Evolutionary conservation across 2,797 vertebrate species (phyloP), one percentile per base, ranked within the genome.

Genomic region (Etheostoma nigrum): DNA sequence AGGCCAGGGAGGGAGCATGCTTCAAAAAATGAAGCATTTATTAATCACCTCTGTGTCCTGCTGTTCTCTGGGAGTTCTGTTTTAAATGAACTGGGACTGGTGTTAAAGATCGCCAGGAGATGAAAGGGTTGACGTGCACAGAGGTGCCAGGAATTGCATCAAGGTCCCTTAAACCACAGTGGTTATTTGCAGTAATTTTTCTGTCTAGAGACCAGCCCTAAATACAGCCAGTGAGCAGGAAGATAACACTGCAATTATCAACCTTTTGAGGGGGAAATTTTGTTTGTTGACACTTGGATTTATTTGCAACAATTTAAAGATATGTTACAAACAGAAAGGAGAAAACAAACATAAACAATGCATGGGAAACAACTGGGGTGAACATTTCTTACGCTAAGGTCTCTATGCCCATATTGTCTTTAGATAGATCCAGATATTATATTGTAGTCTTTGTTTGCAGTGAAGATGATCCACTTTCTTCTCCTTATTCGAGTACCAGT

Each of bases 161-260:
- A 84, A 81, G 85, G 85, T 87, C 84, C 74, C 74, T 86, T 67
- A 84, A 89, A 86, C 76, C 78, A 79, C 86, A 83, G 71, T 14
- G 78, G 72, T 74, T 72, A 82, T 84, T 88, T 86, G 74, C 72
- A 86, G 69, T 90, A 18, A 78, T 78, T 84, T 78, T 77, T 91
- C 72, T 78, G 72, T 85, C 88, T 78, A 53, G 89, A 89, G 87
- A 84, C 65, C 67, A 88, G 83, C 69, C 77, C 87, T 88, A 87
- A 85, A 90, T 89, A 76, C 84, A 90, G 68, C 79, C 79, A 82
- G 44, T 63, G 74, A 82, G 73, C 74, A 81, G 61, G 74, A 81
- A 73, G 82, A 73, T 70, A 69, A 62, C 44, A 42, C 67, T 61
- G 27, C 69, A 83, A 53, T 84, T 78, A 86, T 78, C 33, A 82